A percentile compares a stretch with the other conserved stretches of the same genome.
phyloP scores from a whole-genome alignment of 2,113 vertebrate species.

The Corythoichthys haematopterus region DNA sequence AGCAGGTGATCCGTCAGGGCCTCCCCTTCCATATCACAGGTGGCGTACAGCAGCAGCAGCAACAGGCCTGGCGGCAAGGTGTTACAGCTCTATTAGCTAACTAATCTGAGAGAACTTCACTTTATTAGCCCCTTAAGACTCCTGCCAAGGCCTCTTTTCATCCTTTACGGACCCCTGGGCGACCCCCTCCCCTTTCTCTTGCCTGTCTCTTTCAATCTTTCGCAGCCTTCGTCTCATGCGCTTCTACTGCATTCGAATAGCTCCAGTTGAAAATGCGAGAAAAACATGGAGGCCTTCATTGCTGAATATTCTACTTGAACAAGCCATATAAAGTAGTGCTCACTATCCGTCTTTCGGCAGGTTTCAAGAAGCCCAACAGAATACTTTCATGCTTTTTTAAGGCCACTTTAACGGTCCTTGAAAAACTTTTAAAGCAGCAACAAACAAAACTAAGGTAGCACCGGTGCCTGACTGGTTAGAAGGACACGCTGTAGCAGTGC shows the following conservation, averaged over 20 bases:
- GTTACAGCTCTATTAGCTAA: constrained; percentile 71
- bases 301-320: background rate
- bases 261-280: background rate
- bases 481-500: too few species aligned
- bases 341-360: background rate
- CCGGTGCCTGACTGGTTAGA: too few species aligned
- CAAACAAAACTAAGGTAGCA: too few species aligned
- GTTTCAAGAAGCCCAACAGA: background rate
- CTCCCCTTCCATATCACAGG: constrained; percentile 31
- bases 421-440: background rate
- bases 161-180: constrained; percentile 62
- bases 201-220: constrained; percentile 58
- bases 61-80: constrained; percentile 51
- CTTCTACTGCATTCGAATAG: constrained; percentile 14
- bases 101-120: constrained; percentile 72
- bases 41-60: constrained; percentile 36
- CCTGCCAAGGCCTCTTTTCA: constrained; percentile 66
- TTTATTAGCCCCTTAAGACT: constrained; percentile 71
- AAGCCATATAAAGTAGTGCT: background rate
- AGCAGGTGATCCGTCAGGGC: constrained; percentile 47
- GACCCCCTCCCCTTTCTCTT: constrained; percentile 23
- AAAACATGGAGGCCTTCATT: background rate
- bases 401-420: background rate
- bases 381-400: background rate
- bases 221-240: constrained; percentile 57